phyloP scores from a whole-genome alignment of 2,888 invertebrate genomes.

The Leptopterna dolabrata region DNA sequence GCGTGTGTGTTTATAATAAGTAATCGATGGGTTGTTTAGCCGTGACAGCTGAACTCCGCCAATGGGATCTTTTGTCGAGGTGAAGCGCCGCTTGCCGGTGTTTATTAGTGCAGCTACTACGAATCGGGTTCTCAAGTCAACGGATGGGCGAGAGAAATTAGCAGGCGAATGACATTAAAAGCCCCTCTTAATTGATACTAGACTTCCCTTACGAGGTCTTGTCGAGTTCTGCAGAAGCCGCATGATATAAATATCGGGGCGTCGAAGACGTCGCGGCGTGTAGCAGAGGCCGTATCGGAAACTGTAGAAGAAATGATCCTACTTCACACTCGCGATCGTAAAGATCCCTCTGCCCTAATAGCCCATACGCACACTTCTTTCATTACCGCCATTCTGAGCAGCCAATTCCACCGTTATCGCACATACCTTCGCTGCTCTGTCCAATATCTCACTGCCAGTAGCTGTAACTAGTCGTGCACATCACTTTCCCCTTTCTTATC shows the following conservation, averaged over 20 bases:
- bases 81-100: background rate
- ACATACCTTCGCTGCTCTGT: background rate
- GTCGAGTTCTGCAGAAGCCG: background rate
- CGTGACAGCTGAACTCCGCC: background rate
- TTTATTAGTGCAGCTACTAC: background rate
- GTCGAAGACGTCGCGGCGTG: conserved; percentile 7
- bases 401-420: conserved; percentile 2
- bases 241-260: background rate
- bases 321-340: conserved; percentile 15
- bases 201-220: conserved; percentile 1
- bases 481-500: background rate
- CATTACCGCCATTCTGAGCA: background rate
- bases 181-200: conserved; percentile 30
- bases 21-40: background rate
- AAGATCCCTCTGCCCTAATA: background rate
- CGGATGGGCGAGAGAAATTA: conserved; percentile 14
- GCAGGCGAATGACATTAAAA: conserved; percentile 29
- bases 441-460: background rate
- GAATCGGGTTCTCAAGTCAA: background rate
- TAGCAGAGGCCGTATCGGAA: background rate
- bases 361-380: conserved; percentile 10
- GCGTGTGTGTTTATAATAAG: background rate
- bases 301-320: background rate
- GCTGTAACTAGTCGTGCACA: background rate
- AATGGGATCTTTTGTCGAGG: background rate